Percentiles rank a stretch among this genome's conserved stretches.
These are phyloP conservation scores for Podarcis muralis DNA, from an alignment of 2,113 vertebrate species.

Conservation along the genomic window DNA sequence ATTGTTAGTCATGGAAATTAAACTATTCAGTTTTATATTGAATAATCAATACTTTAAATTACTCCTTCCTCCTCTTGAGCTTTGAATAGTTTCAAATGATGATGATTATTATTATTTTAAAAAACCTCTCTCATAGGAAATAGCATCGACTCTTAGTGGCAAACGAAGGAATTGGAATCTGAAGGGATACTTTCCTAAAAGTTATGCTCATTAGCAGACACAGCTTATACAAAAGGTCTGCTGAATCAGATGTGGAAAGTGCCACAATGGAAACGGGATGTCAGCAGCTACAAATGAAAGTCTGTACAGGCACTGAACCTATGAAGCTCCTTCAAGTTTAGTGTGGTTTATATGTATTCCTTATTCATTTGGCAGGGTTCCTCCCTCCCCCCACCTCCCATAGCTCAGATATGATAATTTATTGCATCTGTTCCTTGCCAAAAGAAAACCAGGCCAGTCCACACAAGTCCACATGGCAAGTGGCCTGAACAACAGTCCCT, in stretches of 20 bases:
- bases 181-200: neutral
- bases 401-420: neutral
- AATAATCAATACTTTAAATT: constrained; percentile 13
- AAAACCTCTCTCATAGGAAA: neutral
- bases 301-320: neutral
- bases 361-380: neutral
- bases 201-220: neutral
- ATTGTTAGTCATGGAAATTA: neutral
- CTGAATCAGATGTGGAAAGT: neutral
- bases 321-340: no score
- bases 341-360: neutral
- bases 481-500: neutral
- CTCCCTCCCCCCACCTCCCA: no score
- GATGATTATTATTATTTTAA: neutral
- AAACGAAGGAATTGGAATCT: neutral
- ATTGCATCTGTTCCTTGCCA: neutral
- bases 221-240: neutral
- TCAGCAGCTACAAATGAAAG: no score
- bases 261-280: neutral
- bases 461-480: neutral
- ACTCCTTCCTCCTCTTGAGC: neutral
- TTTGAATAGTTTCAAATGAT: neutral
- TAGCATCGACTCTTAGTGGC: neutral
- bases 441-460: neutral
- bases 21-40: neutral